Evolutionary conservation across 2,113 vertebrate genomes (phyloP).

Genomic region (Urocynchramus pylzowi): DNA sequence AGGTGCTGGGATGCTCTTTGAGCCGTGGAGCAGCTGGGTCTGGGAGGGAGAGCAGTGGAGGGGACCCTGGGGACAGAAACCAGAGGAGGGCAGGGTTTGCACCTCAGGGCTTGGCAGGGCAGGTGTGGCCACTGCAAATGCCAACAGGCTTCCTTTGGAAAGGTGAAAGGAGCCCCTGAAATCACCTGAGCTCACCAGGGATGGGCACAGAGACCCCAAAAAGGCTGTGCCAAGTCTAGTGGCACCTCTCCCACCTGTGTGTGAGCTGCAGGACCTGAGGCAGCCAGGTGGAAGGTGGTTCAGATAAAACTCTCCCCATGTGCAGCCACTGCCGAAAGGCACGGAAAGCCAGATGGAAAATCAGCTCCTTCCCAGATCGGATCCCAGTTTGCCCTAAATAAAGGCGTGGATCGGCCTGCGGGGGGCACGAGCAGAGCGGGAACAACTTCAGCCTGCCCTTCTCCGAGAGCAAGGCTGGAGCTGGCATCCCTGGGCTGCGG

Average conservation of each 20-base stretch:
- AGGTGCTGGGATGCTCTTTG: background rate
- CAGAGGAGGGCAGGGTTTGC: background rate
- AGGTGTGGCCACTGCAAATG: fast-evolving
- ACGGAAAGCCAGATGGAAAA: background rate
- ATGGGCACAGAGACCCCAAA: background rate
- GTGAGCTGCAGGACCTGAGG: background rate
- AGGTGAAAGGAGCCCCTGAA: background rate
- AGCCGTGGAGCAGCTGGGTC: background rate
- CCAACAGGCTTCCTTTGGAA: background rate
- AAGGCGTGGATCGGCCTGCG: background rate
- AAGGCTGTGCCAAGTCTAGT: fast-evolving
- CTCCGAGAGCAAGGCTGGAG: background rate
- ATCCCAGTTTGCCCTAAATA: background rate
- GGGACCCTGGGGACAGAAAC: background rate
- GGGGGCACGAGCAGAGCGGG: background rate
- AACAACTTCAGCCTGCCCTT: background rate
- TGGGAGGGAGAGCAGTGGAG: background rate
- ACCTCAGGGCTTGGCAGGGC: background rate
- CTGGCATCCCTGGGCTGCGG: fast-evolving
- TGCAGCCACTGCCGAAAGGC: background rate
- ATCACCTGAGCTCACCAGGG: background rate
- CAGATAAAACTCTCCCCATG: background rate
- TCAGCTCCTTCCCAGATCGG: background rate
- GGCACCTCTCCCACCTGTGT: background rate
- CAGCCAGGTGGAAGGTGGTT: background rate